Percentiles rank a stretch among this genome's conserved stretches.
These are phyloP conservation scores for Athalia rosae DNA, from an alignment of 2,888 invertebrate species.

Conservation along the genomic window DNA sequence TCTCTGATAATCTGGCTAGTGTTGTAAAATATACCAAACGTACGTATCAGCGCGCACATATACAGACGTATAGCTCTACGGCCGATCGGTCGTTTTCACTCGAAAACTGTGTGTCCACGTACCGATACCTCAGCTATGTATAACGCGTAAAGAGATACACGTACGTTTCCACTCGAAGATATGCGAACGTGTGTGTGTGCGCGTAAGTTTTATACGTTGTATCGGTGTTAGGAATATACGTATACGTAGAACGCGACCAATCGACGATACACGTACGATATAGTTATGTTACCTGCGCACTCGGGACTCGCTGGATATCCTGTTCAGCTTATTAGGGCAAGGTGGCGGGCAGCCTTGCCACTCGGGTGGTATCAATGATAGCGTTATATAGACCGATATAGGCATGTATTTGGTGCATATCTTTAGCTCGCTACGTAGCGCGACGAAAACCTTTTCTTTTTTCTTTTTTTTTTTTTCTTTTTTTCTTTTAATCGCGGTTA, in stretches of 20 bases:
- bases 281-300: slow-evolving; percentile 4
- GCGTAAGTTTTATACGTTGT: too few relatives aligned
- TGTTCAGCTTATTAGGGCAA: slow-evolving; percentile 71
- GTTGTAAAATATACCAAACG: too few relatives aligned
- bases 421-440: too few relatives aligned
- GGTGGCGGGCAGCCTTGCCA: slow-evolving; percentile 65
- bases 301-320: slow-evolving; percentile 60
- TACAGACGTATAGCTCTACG: too few relatives aligned
- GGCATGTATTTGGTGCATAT: neutral
- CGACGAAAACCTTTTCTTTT: too few relatives aligned
- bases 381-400: neutral
- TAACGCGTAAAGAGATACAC: neutral
- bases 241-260: neutral
- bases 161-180: too few relatives aligned
- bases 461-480: too few relatives aligned
- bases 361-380: slow-evolving; percentile 57
- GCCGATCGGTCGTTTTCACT: too few relatives aligned
- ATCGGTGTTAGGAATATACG: neutral
- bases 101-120: neutral
- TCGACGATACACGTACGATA: neutral
- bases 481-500: too few relatives aligned
- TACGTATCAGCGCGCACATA: too few relatives aligned
- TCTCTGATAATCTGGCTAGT: too few relatives aligned
- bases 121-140: neutral
- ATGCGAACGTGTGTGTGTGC: too few relatives aligned